These are phyloP conservation scores for Nomada lathburiana DNA, from an alignment of 2,888 invertebrate species.

Conservation along the genomic window DNA sequence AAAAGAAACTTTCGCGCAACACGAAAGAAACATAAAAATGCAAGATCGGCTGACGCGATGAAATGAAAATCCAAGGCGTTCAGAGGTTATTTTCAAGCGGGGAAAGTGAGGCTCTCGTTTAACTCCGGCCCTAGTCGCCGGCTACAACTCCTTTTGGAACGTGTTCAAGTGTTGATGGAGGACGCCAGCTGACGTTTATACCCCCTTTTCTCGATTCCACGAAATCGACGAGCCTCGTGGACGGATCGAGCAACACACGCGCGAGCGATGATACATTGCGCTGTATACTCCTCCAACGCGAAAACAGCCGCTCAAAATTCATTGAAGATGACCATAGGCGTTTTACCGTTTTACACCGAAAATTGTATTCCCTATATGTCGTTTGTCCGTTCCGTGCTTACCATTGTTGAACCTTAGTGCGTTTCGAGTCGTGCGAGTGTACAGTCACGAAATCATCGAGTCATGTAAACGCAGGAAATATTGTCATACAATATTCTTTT, in stretches of 20 bases:
- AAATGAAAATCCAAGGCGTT: slow-evolving; percentile 26
- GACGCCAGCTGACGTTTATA: slow-evolving; percentile 70
- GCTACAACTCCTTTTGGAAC: slow-evolving; percentile 78
- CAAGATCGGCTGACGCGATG: not conserved
- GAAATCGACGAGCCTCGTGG: slow-evolving; percentile 28
- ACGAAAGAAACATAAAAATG: not conserved
- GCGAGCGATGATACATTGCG: not conserved
- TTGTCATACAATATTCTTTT: too few species aligned
- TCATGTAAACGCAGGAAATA: too few species aligned
- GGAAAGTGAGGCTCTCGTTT: slow-evolving; percentile 46
- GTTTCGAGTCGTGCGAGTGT: too few species aligned
- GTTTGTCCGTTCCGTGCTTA: too few species aligned
- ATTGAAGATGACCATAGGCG: too few species aligned
- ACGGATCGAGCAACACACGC: not conserved
- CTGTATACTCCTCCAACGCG: not conserved
- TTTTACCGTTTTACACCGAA: too few species aligned
- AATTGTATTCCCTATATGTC: too few species aligned
- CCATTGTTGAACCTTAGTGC: too few species aligned
- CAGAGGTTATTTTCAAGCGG: slow-evolving; percentile 20
- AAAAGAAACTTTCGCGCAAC: not conserved
- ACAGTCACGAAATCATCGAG: too few species aligned
- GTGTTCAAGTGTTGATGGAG: slow-evolving; percentile 78
- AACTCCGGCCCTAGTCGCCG: slow-evolving; percentile 41
- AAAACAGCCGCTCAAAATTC: not conserved
- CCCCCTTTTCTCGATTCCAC: slow-evolving; percentile 35